phyloP scores from a whole-genome alignment of 2,113 vertebrate genomes.

The Carassius gibelio region DNA sequence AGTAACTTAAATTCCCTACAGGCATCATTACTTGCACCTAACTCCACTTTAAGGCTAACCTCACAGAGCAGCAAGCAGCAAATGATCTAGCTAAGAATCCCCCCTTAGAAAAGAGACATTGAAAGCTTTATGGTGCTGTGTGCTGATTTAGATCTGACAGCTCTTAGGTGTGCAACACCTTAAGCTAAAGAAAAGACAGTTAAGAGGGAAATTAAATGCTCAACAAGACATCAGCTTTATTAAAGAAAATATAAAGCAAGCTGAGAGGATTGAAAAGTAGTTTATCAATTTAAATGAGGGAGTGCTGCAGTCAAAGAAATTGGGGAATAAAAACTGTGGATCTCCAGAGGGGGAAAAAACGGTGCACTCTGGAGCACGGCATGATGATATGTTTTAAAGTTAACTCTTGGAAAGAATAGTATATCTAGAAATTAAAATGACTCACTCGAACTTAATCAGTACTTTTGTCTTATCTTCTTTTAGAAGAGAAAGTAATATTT shows the following conservation, averaged over 20 bases:
- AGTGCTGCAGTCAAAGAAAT: not conserved
- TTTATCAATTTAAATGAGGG: slow-evolving; percentile 6
- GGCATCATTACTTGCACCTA: slow-evolving; percentile 67
- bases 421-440: not conserved
- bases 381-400: not conserved
- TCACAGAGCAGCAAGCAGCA: slow-evolving; percentile 61
- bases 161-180: slow-evolving; percentile 55
- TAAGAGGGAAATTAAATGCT: slow-evolving; percentile 20
- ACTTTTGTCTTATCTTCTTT: not conserved
- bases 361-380: not conserved
- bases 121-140: not conserved
- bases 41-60: slow-evolving; percentile 52
- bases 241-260: slow-evolving; percentile 8
- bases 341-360: not conserved
- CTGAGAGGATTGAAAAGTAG: not conserved
- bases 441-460: not conserved
- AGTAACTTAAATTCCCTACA: slow-evolving; percentile 66
- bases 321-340: not conserved
- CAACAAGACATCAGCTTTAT: slow-evolving; percentile 5
- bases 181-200: slow-evolving; percentile 66
- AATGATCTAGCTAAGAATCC: slow-evolving; percentile 65
- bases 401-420: not conserved
- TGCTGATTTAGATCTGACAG: slow-evolving; percentile 59
- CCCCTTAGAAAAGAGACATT: slow-evolving; percentile 36
- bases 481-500: not conserved